Conservation (phyloP, 2,113 vertebrate species). For the Anseranas semipalmata region DNA sequence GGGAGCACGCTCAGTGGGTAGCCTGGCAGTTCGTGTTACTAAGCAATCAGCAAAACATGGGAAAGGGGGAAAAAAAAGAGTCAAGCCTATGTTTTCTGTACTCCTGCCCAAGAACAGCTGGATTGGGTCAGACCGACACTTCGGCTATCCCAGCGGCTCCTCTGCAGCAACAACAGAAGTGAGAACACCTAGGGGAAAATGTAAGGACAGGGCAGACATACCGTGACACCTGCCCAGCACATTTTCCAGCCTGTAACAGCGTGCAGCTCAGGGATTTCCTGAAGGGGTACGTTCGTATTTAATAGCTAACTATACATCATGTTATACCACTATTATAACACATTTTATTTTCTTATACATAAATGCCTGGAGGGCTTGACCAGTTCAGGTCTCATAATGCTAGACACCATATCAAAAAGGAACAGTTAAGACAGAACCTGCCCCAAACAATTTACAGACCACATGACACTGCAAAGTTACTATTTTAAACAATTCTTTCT, state of each 20-base stretch:
- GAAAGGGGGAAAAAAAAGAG: neutral
- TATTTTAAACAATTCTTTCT: neutral
- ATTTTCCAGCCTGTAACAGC: rapidly evolving
- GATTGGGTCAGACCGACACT: neutral
- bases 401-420: neutral
- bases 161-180: neutral
- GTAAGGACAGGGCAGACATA: neutral
- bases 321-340: neutral
- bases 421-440: neutral
- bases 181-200: neutral
- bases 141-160: neutral
- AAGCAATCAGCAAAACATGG: neutral
- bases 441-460: neutral
- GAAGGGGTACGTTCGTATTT: rapidly evolving
- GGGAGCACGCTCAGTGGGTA: neutral
- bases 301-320: neutral
- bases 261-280: neutral
- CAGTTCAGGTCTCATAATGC: neutral
- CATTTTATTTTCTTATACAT: neutral
- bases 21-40: neutral
- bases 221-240: neutral
- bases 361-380: neutral
- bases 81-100: neutral
- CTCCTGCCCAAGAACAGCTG: neutral
- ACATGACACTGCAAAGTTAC: neutral